Base-by-base conservation (phyloP, 2,888 invertebrate genomes). In the Caenorhabditis sp. region DNA sequence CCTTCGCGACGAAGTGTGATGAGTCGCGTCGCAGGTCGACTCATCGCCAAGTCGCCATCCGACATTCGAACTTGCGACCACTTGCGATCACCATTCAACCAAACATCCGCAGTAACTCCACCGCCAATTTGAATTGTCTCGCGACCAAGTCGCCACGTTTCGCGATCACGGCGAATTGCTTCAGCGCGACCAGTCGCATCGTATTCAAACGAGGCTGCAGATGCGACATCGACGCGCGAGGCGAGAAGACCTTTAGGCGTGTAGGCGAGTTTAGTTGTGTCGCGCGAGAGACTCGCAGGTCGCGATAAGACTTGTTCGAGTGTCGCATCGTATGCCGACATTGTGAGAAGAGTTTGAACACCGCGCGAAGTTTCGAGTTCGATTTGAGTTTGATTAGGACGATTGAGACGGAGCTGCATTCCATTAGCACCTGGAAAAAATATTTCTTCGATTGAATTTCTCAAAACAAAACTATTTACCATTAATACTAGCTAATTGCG, bases 381-480 rank as follows among this genome's bases (percentile, higher is more conserved):
- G 26, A 58, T 57, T 17, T 63, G 31, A 7, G 72, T 70, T 14
- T 77, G 70, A 38, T 77, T 77, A 12, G 59, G 56, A 20, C 79
- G 74, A 21, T 63, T 64, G 25, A 83, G 17, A 36, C 72, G 70
- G 27, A 97, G 93, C 90, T 94, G 94, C 67, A 89, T 87, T 88
- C 95, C 95, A 3, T 95, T 94, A 69, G 94, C 93, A 89, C 96
- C 96, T 1, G 94, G 95, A 1, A 97, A 31, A 31, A n/a, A n/a
- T n/a, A n/a, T n/a, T 95, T 0, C 94, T 93, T 38, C 12, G n/a
- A n/a, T n/a, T n/a, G n/a, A 31, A 31, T 7, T 31, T 31, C 31
- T 4, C 31, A 31, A 31, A 31, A 31, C n/a, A n/a, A n/a, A n/a
- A n/a, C n/a, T n/a, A 31, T 10, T 31, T 25, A 20, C 54, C 43